Evolutionary conservation across 2,888 invertebrate species (phyloP).

Genomic region (Himalopsyche kuldschensis): DNA sequence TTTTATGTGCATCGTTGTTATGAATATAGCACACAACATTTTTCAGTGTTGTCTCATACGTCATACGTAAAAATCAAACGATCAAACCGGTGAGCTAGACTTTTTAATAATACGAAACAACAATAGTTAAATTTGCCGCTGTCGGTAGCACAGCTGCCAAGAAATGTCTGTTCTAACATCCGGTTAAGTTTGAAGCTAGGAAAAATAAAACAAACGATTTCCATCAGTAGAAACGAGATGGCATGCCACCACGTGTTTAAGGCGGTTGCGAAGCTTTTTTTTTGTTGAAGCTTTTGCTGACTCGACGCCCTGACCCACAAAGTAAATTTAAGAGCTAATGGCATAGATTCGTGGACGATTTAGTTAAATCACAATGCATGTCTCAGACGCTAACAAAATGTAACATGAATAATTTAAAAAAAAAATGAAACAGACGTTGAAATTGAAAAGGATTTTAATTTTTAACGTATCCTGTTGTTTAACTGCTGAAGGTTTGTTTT

Average conservation of each 20-base stretch:
- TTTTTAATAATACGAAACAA: neutral
- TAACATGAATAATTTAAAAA: neutral
- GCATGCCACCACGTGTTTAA: neutral
- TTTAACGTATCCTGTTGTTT: no score
- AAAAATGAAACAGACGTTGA: neutral
- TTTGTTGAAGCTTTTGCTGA: neutral
- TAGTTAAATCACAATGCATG: neutral
- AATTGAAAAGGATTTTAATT: neutral
- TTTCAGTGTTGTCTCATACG: no score
- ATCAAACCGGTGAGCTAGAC: neutral
- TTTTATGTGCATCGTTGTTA: no score
- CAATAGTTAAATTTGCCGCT: slow-evolving; percentile 7
- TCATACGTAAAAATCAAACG: neutral
- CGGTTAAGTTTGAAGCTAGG: neutral
- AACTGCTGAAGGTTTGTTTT: no score
- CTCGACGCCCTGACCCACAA: neutral
- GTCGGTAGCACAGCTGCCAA: slow-evolving; percentile 6
- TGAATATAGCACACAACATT: no score
- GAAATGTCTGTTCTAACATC: slow-evolving; percentile 6
- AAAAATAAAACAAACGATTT: slow-evolving; percentile 7
- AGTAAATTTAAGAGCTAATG: neutral
- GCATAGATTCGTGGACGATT: neutral
- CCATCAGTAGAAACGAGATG: neutral
- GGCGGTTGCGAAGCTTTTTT: neutral
- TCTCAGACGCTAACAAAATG: neutral